Evolutionary conservation across 1,140 invertebrate genomes (phyloP).

Genomic region (Adoxophyes honmai): DNA sequence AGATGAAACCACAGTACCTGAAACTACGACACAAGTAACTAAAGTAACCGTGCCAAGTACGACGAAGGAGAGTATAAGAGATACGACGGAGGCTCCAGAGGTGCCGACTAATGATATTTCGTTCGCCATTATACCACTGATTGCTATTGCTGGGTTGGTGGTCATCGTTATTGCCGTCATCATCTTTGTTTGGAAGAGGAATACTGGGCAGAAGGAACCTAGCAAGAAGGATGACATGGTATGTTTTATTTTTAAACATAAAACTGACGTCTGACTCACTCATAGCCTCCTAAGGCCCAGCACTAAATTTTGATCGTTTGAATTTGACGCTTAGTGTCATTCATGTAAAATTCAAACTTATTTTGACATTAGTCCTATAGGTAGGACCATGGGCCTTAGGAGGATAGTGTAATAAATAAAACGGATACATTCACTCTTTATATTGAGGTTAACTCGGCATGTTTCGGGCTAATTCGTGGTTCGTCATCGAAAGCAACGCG

Average conservation of each 20-base stretch:
- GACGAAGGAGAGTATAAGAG: constrained; percentile 25
- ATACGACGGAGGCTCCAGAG: constrained; percentile 34
- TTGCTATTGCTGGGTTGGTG: constrained; percentile 56
- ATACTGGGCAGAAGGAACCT: constrained; percentile 39
- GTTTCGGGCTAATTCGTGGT: no score
- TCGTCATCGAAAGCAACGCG: no score
- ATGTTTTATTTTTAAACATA: constrained; percentile 32
- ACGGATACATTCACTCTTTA: no score
- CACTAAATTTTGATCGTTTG: no score
- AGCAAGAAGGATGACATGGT: constrained; percentile 70
- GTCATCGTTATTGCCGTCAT: constrained; percentile 61
- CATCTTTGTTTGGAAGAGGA: constrained; percentile 62
- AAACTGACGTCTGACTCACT: no score
- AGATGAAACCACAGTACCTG: constrained; percentile 52
- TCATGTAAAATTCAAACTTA: no score
- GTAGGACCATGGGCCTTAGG: no score
- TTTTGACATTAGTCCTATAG: no score
- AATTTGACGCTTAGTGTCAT: no score
- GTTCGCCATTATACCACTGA: constrained; percentile 56
- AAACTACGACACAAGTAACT: constrained; percentile 32
- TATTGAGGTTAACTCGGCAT: no score
- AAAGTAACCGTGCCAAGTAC: constrained; percentile 32
- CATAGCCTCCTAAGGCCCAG: no score
- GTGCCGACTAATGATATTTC: constrained; percentile 42
- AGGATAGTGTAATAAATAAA: no score